A percentile compares a stretch with the other conserved stretches of the same genome.
Evolutionary conservation across 2,113 vertebrate species (phyloP).

Genomic region (Chamaetylas fuelleborni): DNA sequence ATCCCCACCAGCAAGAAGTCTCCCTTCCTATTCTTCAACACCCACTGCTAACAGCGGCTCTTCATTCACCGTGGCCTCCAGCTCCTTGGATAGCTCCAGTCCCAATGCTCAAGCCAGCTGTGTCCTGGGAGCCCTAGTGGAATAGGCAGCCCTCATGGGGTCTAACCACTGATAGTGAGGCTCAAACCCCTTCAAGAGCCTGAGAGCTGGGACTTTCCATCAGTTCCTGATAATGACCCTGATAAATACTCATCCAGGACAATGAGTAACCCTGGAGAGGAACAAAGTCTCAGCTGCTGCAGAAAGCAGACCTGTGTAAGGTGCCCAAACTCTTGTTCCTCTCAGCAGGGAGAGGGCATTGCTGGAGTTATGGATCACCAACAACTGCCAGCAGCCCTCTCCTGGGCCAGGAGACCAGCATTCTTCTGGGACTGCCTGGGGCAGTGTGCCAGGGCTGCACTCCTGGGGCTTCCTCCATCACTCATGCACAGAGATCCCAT

Average conservation of each 20-base stretch:
- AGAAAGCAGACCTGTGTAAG: neutral
- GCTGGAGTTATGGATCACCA: neutral
- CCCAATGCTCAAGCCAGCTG: neutral
- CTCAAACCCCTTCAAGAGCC: accelerated
- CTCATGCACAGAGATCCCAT: accelerated
- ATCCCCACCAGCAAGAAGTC: neutral
- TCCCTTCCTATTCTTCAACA: neutral
- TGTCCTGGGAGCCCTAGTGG: neutral
- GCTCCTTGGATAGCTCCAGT: accelerated
- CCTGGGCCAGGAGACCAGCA: neutral
- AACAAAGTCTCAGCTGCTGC: neutral
- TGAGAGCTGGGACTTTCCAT: neutral
- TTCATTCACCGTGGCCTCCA: accelerated
- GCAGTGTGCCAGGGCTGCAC: accelerated
- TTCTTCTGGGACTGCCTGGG: neutral
- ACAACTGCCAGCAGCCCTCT: neutral
- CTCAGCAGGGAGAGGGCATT: neutral
- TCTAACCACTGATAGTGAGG: accelerated
- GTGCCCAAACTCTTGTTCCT: neutral
- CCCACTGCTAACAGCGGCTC: neutral
- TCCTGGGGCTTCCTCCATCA: neutral
- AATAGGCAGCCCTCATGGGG: neutral
- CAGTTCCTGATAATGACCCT: neutral
- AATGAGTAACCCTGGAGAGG: neutral
- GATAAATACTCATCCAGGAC: neutral